Evolutionary conservation across 2,113 vertebrate genomes (phyloP).

Genomic region (Corythaixoides concolor): DNA sequence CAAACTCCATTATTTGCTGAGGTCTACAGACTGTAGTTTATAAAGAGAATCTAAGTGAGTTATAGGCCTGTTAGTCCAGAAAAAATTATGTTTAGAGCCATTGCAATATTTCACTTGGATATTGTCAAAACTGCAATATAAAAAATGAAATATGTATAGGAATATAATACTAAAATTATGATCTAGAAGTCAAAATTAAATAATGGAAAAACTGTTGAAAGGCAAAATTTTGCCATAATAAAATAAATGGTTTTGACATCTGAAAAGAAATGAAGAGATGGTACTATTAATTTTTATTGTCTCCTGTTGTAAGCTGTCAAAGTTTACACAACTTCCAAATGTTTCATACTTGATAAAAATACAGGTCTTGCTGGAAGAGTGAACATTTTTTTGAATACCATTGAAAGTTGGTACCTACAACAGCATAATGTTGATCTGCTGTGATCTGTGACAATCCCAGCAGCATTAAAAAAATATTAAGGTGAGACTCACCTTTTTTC

Average conservation of each 20-base stretch:
- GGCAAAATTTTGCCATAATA: neutral
- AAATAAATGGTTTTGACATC: neutral
- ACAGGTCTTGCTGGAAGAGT: neutral
- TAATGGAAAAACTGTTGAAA: neutral
- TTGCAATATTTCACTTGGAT: slow-evolving; percentile 12
- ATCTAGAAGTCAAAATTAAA: neutral
- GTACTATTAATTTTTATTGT: neutral
- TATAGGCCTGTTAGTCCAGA: neutral
- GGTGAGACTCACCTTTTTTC: neutral
- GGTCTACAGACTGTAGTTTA: neutral
- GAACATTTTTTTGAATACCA: neutral
- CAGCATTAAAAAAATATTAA: neutral
- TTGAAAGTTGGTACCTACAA: neutral
- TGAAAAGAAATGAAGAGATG: neutral
- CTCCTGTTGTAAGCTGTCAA: neutral
- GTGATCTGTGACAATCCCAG: neutral
- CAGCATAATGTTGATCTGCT: neutral
- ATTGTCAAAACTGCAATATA: neutral
- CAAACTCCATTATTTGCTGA: slow-evolving; percentile 10
- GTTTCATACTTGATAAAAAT: neutral
- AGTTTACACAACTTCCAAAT: neutral
- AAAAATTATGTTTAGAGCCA: neutral
- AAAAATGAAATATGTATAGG: neutral
- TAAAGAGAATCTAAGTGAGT: neutral
- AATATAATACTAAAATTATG: neutral